These are phyloP conservation scores for Drosophila melanosoma DNA, from an alignment of 2,888 invertebrate genomes.

Conservation along the genomic window DNA sequence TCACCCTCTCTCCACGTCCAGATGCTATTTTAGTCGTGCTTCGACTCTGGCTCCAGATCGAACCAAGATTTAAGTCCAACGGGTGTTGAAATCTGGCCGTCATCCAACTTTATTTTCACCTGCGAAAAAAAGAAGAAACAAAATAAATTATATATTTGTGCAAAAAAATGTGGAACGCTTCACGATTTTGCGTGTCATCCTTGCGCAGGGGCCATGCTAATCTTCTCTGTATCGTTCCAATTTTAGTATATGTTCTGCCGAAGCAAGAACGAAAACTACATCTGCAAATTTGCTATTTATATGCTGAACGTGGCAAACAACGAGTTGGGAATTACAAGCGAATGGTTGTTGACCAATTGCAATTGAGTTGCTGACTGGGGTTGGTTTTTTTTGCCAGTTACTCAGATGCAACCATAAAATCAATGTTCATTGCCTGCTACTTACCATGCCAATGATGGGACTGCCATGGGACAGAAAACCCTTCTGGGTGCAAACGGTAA, in stretches of 20 bases:
- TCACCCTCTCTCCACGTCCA: neutral
- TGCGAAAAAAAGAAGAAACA: constrained; percentile 27
- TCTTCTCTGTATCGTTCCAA: constrained; percentile 97
- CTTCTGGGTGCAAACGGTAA: constrained; percentile 95
- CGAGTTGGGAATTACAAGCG: constrained; percentile 62
- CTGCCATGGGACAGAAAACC: constrained; percentile 92
- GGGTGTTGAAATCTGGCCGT: constrained; percentile 81
- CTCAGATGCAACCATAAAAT: constrained; percentile 84
- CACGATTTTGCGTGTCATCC: constrained; percentile 97
- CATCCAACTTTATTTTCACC: constrained; percentile 81
- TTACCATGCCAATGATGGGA: constrained; percentile 93
- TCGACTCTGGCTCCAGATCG: constrained; percentile 83
- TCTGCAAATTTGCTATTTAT: constrained; percentile 16
- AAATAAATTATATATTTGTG: neutral
- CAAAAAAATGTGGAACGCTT: constrained; percentile 87
- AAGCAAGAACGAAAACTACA: constrained; percentile 87
- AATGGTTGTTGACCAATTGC: neutral
- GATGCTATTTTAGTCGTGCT: constrained; percentile 90
- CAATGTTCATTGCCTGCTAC: constrained; percentile 26
- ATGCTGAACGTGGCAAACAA: neutral
- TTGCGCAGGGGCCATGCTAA: constrained; percentile 97
- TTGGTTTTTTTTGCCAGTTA: constrained; percentile 8
- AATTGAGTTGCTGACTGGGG: neutral
- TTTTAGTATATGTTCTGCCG: constrained; percentile 94
- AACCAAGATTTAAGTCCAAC: constrained; percentile 83